Conservation (phyloP, 2,113 vertebrate genomes). For the Petaurus breviceps region DNA sequence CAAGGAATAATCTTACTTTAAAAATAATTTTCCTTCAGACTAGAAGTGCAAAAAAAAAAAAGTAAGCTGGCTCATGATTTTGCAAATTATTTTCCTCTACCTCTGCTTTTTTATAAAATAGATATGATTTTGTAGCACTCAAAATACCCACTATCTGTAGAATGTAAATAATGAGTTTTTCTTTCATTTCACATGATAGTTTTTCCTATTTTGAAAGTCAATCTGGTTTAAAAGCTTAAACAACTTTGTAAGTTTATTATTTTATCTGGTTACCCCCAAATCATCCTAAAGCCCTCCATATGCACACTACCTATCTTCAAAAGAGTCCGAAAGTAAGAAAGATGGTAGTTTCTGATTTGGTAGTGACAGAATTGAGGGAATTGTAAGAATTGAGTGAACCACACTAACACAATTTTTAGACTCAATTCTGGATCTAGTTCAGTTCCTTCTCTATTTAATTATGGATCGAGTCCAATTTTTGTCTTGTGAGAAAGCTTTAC, state of each 20-base stretch:
- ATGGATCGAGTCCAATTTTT: neutral
- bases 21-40: neutral
- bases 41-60: neutral
- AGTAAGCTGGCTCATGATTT: neutral
- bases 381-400: neutral
- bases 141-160: neutral
- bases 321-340: neutral
- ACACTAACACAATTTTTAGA: neutral
- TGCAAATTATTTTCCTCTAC: neutral
- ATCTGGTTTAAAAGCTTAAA: neutral
- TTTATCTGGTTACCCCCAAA: neutral
- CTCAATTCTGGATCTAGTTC: neutral
- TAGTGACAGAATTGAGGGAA: neutral
- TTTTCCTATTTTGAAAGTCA: neutral
- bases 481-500: too few relatives aligned
- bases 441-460: neutral
- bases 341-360: neutral
- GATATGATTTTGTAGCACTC: neutral
- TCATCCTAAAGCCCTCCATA: neutral
- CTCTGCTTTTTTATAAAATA: neutral
- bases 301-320: neutral
- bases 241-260: neutral
- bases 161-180: neutral
- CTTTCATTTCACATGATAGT: too few relatives aligned
- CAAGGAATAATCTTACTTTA: too few relatives aligned